phyloP scores from a whole-genome alignment of 1,140 invertebrate genomes.

The Cylas formicarius region DNA sequence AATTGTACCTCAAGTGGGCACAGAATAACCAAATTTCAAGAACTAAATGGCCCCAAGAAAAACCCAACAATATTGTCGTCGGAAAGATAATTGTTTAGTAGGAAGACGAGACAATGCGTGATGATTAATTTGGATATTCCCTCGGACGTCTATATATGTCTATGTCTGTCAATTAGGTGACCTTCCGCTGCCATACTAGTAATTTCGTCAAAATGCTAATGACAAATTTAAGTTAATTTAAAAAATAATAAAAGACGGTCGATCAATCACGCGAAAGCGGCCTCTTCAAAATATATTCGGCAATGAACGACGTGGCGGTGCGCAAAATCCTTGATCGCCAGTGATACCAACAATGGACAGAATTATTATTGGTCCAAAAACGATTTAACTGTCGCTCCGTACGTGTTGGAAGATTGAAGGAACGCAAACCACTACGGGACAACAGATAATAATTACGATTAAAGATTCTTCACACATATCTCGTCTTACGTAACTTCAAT shows the following conservation, averaged over 20 bases:
- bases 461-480: slow-evolving; percentile 21
- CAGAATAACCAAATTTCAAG: too few relatives aligned
- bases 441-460: slow-evolving; percentile 19
- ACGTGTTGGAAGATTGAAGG: too few relatives aligned
- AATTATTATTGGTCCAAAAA: slow-evolving; percentile 8
- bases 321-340: slow-evolving; percentile 17
- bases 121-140: too few relatives aligned
- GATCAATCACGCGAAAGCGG: too few relatives aligned
- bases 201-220: slow-evolving; percentile 17
- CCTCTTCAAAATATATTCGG: too few relatives aligned
- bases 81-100: too few relatives aligned
- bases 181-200: slow-evolving; percentile 9
- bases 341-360: slow-evolving; percentile 10
- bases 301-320: too few relatives aligned
- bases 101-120: too few relatives aligned
- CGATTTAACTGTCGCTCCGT: slow-evolving; percentile 14
- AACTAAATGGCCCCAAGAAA: too few relatives aligned
- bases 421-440: slow-evolving; percentile 16
- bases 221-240: slow-evolving; percentile 17
- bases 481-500: slow-evolving; percentile 20
- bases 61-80: too few relatives aligned
- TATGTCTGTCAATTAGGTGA: slow-evolving; percentile 13
- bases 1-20: too few relatives aligned
- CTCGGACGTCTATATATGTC: slow-evolving; percentile 13
- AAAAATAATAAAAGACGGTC: slow-evolving; percentile 12